These are phyloP conservation scores for Thamnophis sirtalis DNA, from an alignment of 2,113 vertebrate genomes.

Conservation along the genomic window DNA sequence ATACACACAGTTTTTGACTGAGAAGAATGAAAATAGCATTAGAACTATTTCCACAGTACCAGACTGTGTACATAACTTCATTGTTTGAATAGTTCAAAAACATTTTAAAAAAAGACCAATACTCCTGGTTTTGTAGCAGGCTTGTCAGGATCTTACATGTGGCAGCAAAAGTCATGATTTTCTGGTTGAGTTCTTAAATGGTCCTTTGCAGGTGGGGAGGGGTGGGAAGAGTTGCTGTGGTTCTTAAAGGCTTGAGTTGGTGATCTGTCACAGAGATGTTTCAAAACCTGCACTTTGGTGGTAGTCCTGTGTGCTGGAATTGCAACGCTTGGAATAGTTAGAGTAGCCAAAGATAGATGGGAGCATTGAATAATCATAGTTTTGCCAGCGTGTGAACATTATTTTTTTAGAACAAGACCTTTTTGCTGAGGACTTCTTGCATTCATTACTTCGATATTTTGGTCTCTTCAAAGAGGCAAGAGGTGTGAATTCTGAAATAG, in stretches of 20 bases:
- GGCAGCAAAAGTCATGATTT: slow-evolving; percentile 49
- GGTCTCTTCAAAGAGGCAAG: slow-evolving; percentile 75
- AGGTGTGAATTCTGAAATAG: slow-evolving; percentile 79
- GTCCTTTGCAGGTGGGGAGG: slow-evolving; percentile 26
- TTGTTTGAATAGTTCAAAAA: slow-evolving; percentile 57
- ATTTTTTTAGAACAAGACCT: slow-evolving; percentile 78
- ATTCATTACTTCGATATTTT: slow-evolving; percentile 65
- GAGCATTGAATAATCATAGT: slow-evolving; percentile 74
- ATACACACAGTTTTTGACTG: slow-evolving; percentile 46
- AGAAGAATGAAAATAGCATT: slow-evolving; percentile 53
- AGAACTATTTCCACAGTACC: slow-evolving; percentile 65
- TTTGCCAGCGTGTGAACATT: slow-evolving; percentile 76
- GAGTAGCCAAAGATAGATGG: slow-evolving; percentile 72
- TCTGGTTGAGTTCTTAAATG: slow-evolving; percentile 38
- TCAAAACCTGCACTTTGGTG: slow-evolving; percentile 71
- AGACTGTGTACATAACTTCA: slow-evolving; percentile 65
- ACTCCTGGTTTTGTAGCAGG: slow-evolving; percentile 42
- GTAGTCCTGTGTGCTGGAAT: slow-evolving; percentile 49
- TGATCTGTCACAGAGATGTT: slow-evolving; percentile 76
- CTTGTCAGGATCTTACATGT: slow-evolving; percentile 54
- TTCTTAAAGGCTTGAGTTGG: slow-evolving; percentile 69
- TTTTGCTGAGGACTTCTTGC: slow-evolving; percentile 66
- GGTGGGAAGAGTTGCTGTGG: slow-evolving; percentile 32
- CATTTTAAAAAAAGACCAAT: slow-evolving; percentile 40
- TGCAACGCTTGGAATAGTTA: slow-evolving; percentile 51